Conservation (phyloP, 2,888 invertebrate species). For the Oeneis ivallda region DNA sequence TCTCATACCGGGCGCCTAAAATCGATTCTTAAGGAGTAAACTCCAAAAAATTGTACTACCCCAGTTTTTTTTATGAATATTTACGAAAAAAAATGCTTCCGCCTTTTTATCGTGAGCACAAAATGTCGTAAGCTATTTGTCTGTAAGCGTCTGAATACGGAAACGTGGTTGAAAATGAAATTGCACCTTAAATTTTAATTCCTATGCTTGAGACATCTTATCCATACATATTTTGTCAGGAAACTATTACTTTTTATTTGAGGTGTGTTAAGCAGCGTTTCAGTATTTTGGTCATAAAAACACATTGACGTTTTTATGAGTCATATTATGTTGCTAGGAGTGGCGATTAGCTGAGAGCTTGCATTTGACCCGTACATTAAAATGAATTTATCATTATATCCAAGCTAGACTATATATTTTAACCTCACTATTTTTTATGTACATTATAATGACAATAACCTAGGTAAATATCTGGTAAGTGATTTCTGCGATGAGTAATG, state of each 20-base stretch:
- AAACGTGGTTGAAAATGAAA: neutral
- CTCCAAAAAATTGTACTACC: conserved; percentile 30
- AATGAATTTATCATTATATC: conserved; percentile 9
- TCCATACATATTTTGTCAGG: neutral
- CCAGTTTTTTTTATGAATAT: conserved; percentile 5
- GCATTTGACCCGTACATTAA: conserved; percentile 11
- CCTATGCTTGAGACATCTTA: neutral
- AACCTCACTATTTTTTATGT: neutral
- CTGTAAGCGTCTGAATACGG: conserved; percentile 21
- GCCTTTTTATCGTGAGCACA: conserved; percentile 41
- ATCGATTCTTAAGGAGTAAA: too few species aligned
- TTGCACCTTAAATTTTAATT: neutral
- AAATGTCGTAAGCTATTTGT: conserved; percentile 36
- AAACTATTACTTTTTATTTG: neutral
- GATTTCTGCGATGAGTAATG: neutral
- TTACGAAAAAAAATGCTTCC: conserved; percentile 35
- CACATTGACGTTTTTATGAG: conserved; percentile 22
- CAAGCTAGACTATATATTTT: conserved; percentile 2
- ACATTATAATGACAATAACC: neutral
- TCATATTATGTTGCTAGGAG: conserved; percentile 26
- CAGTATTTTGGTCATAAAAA: conserved; percentile 16
- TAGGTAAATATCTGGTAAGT: conserved; percentile 13
- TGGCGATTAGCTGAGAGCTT: conserved; percentile 33
- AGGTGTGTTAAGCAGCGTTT: neutral
- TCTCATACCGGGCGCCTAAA: too few species aligned